Evolutionary conservation across 92 coral and sea anemone genomes (phyloP).

Genomic region (Porites divaricata): DNA sequence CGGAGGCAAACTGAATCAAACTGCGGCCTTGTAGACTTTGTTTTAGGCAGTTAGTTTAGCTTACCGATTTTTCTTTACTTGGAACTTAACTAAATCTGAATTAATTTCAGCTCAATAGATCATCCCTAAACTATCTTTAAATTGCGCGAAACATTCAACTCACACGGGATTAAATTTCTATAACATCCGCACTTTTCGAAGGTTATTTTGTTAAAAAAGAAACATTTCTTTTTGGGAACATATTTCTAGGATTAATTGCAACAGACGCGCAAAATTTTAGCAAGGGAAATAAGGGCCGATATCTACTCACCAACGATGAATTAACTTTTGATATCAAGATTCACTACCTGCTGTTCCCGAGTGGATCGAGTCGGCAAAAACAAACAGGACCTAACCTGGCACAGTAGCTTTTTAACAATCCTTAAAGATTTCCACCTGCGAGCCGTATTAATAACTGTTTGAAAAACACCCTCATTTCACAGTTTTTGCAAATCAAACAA

Average conservation of each 20-base stretch:
- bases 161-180: slow-evolving; percentile 6
- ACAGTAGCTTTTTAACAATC: slow-evolving; percentile 56
- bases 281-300: background rate
- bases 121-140: slow-evolving; percentile 31
- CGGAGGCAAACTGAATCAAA: too few relatives aligned
- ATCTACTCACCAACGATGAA: slow-evolving; percentile 43
- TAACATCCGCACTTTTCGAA: background rate
- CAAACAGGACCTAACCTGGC: slow-evolving; percentile 60
- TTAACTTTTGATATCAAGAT: slow-evolving; percentile 43
- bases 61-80: background rate
- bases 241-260: background rate
- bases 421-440: slow-evolving; percentile 66
- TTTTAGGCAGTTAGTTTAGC: background rate
- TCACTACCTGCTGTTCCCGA: slow-evolving; percentile 71
- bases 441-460: slow-evolving; percentile 50
- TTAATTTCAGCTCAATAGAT: slow-evolving; percentile 29
- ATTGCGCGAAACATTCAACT: background rate
- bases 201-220: background rate
- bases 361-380: slow-evolving; percentile 65
- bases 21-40: too few relatives aligned
- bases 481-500: slow-evolving; percentile 75
- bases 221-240: background rate
- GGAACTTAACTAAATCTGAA: background rate
- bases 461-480: slow-evolving; percentile 63
- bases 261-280: background rate